Evolutionary conservation across 1,140 invertebrate species (phyloP), one percentile per base, ranked within the genome.

Genomic region (Drosophila obscura): DNA sequence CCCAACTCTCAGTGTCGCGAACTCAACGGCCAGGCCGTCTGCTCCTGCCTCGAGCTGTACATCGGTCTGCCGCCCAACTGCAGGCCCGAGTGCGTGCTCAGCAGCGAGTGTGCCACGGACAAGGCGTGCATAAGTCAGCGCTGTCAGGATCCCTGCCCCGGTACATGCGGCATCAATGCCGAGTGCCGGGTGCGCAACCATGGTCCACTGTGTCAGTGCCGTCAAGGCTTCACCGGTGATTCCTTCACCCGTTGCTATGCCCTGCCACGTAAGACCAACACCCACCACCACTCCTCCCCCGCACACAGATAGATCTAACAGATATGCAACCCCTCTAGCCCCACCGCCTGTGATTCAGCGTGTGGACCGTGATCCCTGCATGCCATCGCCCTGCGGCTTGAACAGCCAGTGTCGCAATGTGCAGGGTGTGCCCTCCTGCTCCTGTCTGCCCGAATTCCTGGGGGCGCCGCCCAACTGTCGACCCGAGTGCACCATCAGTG

Each of bases 401-500:
- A 96, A 97, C 91, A 96, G 95, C 80, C 93, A 95, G 76, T 97
- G 96, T 91, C 93, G 94, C 65, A 94, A 94, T 62, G 91, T 94
- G 16, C 93, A 95, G 53, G 96, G 96, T 64, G 95, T 96, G 73
- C 95, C 96, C 1, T 95, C 96, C 3, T 97, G 96, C 80, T 95
- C 96, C 41, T 97, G 96, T 80, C 87, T 96, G 28, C 93, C 94
- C 66, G 95, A 95, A 19, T 97, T 95, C 79, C 93, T 96, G 61
- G 96, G 96, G 24, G 93, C 94, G 11, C 96, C 96, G 43, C 96
- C 96, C 48, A 93, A 94, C 44, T 97, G 96, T 77, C 93, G 95
- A 91, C 96, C 96, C n/a, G 96, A 97, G 92, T 97, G 96, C 91
- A 92, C 96, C 24, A 95, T 96, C 9, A 96, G 95, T 81, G 94